Base-by-base conservation (phyloP, 2,113 vertebrate genomes). In the Machaerirhynchus nigripectus region DNA sequence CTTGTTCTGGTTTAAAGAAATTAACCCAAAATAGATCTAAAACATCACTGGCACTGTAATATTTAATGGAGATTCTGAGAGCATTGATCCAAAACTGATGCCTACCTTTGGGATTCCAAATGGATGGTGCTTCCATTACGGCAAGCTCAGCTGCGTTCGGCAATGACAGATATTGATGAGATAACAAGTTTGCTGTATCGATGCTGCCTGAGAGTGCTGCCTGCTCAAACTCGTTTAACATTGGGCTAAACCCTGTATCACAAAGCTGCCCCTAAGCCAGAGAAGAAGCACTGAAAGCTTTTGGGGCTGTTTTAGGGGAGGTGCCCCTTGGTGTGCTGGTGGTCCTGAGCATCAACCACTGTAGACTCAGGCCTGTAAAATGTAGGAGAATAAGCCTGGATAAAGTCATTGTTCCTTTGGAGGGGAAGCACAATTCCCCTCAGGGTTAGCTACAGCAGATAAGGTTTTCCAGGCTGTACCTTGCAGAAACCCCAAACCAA, bases 41-140 rank as follows among this genome's bases (percentile, higher is more conserved):
- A 79, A 2, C 18, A 4, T 60, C 39, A 1, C 42, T n/a, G 61
- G 93, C 47, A 46, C 46, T 23, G 1, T 50, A 75, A 46, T 7
- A 60, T 92, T 96, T 96, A 93, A 93, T 52, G 75, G 79, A 65
- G 73, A 27, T 64, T 42, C 47, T 92, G 92, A 60, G 30, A 70
- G 76, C 92, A 94, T 95, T 65, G 95, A 96, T 93, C 94, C 83
- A 42, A 71, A 86, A 39, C 27, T 23, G 37, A 52, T 64, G 87
- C 28, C 85, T 78, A 7, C 90, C 95, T 75, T 40, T 90, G 95
- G 86, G 92, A 92, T 82, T 90, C 88, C 89, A 90, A 92, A 97
- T 93, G 95, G 92, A 92, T 50, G 64, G 70, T 3, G 19, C 68
- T 90, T 79, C 90, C 77, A 68, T 94, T 94, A 82, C 0, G 0